Evolutionary conservation across 2,113 vertebrate species (phyloP).

Genomic region (Rhinopithecus roxellana): DNA sequence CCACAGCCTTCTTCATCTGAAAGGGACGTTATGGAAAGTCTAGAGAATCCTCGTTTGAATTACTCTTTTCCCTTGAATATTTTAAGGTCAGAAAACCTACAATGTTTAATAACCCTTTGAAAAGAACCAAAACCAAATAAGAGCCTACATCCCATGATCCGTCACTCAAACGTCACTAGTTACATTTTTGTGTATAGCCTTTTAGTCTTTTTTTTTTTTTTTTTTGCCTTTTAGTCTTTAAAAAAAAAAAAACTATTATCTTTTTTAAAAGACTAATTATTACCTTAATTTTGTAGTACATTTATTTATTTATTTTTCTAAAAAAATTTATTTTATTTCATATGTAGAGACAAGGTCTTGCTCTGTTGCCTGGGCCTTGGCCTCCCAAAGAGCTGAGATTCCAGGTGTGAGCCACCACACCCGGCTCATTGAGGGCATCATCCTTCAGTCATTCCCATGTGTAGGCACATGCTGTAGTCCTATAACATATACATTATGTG

Average conservation of each 20-base stretch:
- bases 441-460: neutral
- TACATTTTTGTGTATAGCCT: neutral
- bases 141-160: neutral
- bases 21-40: neutral
- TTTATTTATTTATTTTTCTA: neutral
- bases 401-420: no score
- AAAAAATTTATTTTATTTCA: no score
- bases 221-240: neutral
- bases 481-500: neutral
- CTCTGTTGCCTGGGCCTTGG: no score
- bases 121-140: slow-evolving; percentile 29
- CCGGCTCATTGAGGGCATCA: neutral
- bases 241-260: no score
- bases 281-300: neutral
- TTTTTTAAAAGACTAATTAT: neutral
- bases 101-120: neutral
- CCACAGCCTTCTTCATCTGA: neutral
- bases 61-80: neutral
- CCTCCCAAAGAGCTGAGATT: no score
- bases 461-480: neutral
- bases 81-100: neutral
- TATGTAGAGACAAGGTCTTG: no score
- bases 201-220: neutral
- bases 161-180: neutral
- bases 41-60: neutral